These are phyloP conservation scores for Limanda limanda DNA, from an alignment of 2,113 vertebrate genomes.

Conservation along the genomic window DNA sequence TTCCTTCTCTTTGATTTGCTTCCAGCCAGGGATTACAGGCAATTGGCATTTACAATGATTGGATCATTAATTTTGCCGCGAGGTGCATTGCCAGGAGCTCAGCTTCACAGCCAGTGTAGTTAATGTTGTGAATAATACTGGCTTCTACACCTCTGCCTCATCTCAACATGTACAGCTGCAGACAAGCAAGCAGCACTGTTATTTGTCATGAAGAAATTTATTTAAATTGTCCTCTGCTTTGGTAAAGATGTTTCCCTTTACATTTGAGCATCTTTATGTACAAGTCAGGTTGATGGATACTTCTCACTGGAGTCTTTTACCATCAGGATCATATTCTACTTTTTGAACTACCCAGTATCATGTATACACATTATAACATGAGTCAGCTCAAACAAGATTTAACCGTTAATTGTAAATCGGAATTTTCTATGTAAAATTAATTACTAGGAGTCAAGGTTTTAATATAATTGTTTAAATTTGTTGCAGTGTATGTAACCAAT, in stretches of 20 bases:
- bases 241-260: conserved; percentile 13
- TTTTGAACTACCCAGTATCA: neutral
- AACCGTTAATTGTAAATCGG: neutral
- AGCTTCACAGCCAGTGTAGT: conserved; percentile 42
- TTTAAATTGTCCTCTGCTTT: conserved; percentile 10
- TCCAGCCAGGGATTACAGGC: conserved; percentile 84
- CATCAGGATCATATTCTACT: neutral
- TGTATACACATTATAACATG: neutral
- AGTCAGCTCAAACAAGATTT: neutral
- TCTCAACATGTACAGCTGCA: conserved; percentile 30
- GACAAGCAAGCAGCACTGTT: conserved; percentile 10
- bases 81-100: conserved; percentile 59
- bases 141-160: conserved; percentile 20
- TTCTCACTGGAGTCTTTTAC: neutral
- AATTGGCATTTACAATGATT: conserved; percentile 83
- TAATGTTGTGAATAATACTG: conserved; percentile 47
- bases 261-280: conserved; percentile 1
- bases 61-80: conserved; percentile 78
- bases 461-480: conserved; percentile 19
- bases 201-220: conserved; percentile 14
- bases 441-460: neutral
- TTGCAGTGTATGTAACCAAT: conserved; percentile 10
- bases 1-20: conserved; percentile 83
- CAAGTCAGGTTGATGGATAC: neutral
- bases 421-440: neutral